Evolutionary conservation across 2,888 invertebrate species (phyloP), one percentile per base, ranked within the genome.

Genomic region (Athalia rosae): DNA sequence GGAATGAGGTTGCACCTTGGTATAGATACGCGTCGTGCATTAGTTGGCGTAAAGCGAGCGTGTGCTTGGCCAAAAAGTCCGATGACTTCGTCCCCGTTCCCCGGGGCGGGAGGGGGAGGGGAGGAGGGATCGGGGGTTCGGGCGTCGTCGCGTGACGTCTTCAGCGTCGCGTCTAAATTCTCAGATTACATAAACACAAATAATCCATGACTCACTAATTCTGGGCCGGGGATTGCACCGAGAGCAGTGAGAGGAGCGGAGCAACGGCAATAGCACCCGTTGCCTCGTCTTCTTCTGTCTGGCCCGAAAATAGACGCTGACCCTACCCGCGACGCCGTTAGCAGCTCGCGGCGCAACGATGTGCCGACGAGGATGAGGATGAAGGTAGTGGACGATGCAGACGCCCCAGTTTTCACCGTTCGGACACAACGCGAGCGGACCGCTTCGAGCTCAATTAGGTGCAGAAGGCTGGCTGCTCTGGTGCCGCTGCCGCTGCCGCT

Each of bases 131-230:
- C 13, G 58, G 56, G 71, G 41, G 15, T 56, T 28, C 71, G 48
- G 4, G 48, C 28, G 28, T 59, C 67, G 67, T 61, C 48, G 59
- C 77, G 76, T 64, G 47, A 66, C 64, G 64, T 66, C 53, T 50
- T 64, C 43, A 41, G 58, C 61, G 77, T 58, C 69, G 81, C 81
- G 79, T 79, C 80, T 81, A 83, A 84, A 85, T 81, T 84, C 84
- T 84, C 84, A 79, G 81, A 84, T 85, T 85, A 84, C 84, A 83
- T 79, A 81, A 81, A 79, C 80, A 81, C 81, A 80, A 81, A 81
- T 81, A 81, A 81, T 81, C 78, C 79, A 78, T 82, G 82, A 82
- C 78, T 81, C 80, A 82, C 80, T 81, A 80, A 82, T 82, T 82
- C 80, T 81, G 80, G 82, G 78, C 69, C 69, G 76, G 79, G 80